phyloP scores from a whole-genome alignment of 1,140 invertebrate genomes.

The Heliconius nattereri region DNA sequence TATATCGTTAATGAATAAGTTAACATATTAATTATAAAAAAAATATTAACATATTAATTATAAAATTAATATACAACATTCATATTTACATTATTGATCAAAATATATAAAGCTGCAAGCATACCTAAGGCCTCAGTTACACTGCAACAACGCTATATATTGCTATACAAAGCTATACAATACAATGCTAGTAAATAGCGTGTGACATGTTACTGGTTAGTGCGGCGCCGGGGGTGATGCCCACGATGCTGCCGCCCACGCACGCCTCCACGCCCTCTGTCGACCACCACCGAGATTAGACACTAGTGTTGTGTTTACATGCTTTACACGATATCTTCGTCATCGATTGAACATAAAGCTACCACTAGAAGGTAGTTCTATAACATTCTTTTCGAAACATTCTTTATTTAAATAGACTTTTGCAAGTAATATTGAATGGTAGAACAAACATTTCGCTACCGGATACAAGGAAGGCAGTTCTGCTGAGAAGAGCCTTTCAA shows the following conservation, averaged over 20 bases:
- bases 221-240: conserved; percentile 80
- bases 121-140: conserved; percentile 68
- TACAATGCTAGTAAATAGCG: conserved; percentile 73
- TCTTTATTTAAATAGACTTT: no score
- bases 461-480: no score
- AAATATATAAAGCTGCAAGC: conserved; percentile 53
- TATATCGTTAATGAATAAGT: no score
- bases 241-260: conserved; percentile 81
- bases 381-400: no score
- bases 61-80: no score
- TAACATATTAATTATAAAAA: no score
- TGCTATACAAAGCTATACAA: conserved; percentile 13
- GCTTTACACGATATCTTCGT: neutral
- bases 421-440: no score
- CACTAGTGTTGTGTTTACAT: conserved; percentile 17
- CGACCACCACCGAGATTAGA: conserved; percentile 66
- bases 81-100: neutral
- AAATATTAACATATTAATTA: no score
- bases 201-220: conserved; percentile 81
- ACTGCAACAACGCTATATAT: conserved; percentile 18
- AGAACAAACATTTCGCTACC: no score
- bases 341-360: no score
- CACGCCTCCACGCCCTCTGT: conserved; percentile 81
- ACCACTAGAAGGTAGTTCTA: no score
- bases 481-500: no score